These are phyloP conservation scores for Leucoraja ocellata DNA, from an alignment of 2,797 vertebrate species.

Conservation along the genomic window DNA sequence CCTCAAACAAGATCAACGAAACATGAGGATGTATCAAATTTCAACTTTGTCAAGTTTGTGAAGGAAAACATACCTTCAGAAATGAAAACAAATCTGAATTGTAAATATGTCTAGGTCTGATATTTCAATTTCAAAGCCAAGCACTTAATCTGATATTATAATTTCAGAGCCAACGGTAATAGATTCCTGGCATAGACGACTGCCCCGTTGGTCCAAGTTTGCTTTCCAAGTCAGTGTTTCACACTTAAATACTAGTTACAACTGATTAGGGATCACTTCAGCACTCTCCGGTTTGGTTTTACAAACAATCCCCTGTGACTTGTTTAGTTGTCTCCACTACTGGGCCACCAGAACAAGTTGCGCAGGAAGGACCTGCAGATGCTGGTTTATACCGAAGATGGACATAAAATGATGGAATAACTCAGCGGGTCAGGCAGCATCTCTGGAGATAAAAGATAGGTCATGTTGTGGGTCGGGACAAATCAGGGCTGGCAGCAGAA, in stretches of 20 bases:
- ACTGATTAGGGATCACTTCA: neutral
- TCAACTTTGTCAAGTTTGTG: neutral
- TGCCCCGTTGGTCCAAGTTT: neutral
- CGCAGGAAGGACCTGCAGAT: no score
- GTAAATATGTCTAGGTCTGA: neutral
- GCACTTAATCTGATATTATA: neutral
- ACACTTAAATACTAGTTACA: neutral
- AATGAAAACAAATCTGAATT: neutral
- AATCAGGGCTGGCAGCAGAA: no score
- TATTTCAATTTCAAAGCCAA: neutral
- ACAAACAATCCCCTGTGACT: neutral
- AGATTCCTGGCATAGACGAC: neutral
- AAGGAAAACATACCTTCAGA: neutral
- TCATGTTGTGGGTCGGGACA: no score
- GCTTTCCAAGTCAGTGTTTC: neutral
- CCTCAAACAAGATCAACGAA: neutral
- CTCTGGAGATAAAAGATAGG: no score
- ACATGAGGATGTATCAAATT: neutral
- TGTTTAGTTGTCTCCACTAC: neutral
- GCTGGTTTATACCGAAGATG: no score
- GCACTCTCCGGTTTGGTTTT: neutral
- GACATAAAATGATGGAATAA: no score
- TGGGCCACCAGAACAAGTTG: neutral
- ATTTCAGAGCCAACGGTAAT: neutral
- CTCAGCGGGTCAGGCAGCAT: no score